Percentiles rank a stretch among this genome's conserved stretches.
phyloP scores from a whole-genome alignment of 2,797 vertebrate species.

The Lerista edwardsae region DNA sequence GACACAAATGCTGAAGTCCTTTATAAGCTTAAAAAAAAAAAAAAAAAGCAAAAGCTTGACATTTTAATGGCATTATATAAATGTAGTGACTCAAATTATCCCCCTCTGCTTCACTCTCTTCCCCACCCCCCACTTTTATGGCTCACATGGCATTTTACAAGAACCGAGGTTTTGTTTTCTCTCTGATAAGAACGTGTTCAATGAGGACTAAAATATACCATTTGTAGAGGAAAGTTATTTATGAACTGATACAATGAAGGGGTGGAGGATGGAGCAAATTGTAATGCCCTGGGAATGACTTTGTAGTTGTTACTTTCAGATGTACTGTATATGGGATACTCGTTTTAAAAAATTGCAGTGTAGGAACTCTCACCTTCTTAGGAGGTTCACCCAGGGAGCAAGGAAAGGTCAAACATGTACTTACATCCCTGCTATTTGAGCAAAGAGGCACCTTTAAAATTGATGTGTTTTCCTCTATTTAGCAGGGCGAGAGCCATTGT shows the following conservation, averaged over 20 bases:
- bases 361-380: no score
- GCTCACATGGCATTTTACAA: slow-evolving; percentile 17
- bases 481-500: no score
- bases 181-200: slow-evolving; percentile 27
- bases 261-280: neutral
- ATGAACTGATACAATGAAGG: slow-evolving; percentile 26
- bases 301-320: no score
- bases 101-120: neutral
- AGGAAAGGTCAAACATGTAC: no score
- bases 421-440: no score
- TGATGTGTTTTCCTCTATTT: no score
- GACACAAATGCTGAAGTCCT: neutral
- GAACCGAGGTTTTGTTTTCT: slow-evolving; percentile 30
- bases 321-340: no score
- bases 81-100: slow-evolving; percentile 24
- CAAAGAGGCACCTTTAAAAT: no score
- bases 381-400: no score
- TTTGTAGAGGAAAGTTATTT: slow-evolving; percentile 34
- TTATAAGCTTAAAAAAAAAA: neutral
- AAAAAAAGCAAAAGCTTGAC: neutral
- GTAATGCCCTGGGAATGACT: neutral
- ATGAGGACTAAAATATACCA: slow-evolving; percentile 29
- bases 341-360: no score
- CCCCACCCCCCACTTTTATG: neutral
- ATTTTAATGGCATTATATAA: neutral